phyloP scores from a whole-genome alignment of 2,113 vertebrate genomes.

The Tautogolabrus adspersus region DNA sequence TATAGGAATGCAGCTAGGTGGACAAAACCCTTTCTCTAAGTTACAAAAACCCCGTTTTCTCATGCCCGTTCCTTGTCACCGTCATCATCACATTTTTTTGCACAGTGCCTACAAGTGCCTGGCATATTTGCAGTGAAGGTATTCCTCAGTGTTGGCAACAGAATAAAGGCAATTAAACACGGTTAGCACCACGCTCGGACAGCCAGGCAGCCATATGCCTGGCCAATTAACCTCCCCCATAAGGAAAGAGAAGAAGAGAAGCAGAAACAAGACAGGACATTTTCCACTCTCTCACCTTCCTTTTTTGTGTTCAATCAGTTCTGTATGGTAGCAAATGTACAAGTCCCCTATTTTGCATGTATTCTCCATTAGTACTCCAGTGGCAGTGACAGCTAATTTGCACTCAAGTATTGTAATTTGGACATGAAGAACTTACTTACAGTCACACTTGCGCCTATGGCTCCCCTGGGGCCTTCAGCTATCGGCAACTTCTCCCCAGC shows the following conservation, averaged over 20 bases:
- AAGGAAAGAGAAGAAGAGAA: slow-evolving; percentile 30
- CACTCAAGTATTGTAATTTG: slow-evolving; percentile 58
- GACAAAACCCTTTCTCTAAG: slow-evolving; percentile 69
- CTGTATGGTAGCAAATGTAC: slow-evolving; percentile 40
- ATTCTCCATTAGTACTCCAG: slow-evolving; percentile 31
- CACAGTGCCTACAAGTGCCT: slow-evolving; percentile 34
- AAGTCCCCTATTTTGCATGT: slow-evolving; percentile 53
- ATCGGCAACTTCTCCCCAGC: slow-evolving; percentile 16
- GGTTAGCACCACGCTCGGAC: slow-evolving; percentile 60
- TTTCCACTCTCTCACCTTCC: slow-evolving; percentile 31
- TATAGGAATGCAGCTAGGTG: slow-evolving; percentile 74
- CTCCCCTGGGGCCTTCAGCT: slow-evolving; percentile 33
- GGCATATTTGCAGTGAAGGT: slow-evolving; percentile 50
- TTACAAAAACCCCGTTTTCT: slow-evolving; percentile 56
- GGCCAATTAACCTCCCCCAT: slow-evolving; percentile 67
- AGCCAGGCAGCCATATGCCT: slow-evolving; percentile 44
- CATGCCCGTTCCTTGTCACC: slow-evolving; percentile 26
- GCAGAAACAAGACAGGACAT: slow-evolving; percentile 26
- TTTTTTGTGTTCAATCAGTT: slow-evolving; percentile 58
- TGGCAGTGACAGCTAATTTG: slow-evolving; percentile 70
- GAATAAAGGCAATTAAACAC: slow-evolving; percentile 69
- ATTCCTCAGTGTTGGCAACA: slow-evolving; percentile 64
- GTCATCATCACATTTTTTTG: slow-evolving; percentile 47
- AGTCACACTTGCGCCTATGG: slow-evolving; percentile 19
- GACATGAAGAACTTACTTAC: slow-evolving; percentile 53